Conservation (phyloP, 1,140 invertebrate genomes). For the Chrysomallon squamiferum region DNA sequence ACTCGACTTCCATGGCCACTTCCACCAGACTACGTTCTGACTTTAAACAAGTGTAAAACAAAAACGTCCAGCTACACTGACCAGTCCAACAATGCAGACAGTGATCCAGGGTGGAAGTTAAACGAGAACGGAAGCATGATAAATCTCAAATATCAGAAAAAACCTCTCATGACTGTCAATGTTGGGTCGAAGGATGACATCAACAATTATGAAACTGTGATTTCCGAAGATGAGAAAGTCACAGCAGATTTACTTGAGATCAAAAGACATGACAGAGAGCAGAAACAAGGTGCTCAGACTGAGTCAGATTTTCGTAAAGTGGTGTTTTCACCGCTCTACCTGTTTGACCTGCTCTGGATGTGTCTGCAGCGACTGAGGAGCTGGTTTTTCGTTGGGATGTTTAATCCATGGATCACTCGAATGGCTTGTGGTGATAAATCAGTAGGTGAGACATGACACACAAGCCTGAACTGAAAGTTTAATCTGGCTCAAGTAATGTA, state of each 20-base stretch:
- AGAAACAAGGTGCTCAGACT: neutral
- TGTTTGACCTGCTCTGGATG: constrained; percentile 26
- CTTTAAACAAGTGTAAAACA: neutral
- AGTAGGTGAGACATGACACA: constrained; percentile 19
- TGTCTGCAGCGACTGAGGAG: constrained; percentile 18
- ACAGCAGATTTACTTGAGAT: neutral
- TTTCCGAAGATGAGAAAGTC: neutral
- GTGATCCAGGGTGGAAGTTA: too few relatives aligned
- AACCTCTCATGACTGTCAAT: neutral
- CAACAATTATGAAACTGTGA: neutral
- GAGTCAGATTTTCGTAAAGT: constrained; percentile 8
- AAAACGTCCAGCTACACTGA: too few relatives aligned
- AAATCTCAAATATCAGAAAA: neutral
- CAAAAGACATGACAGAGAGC: neutral
- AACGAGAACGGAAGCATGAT: neutral
- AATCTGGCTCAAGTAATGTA: too few relatives aligned
- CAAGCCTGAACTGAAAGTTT: too few relatives aligned
- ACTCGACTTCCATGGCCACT: constrained; percentile 15
- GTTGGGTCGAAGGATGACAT: neutral
- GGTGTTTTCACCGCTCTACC: constrained; percentile 17
- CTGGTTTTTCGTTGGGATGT: constrained; percentile 32
- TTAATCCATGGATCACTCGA: constrained; percentile 23
- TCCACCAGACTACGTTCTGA: constrained; percentile 4
- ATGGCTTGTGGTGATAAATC: constrained; percentile 26
- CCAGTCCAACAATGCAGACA: neutral